A percentile compares a stretch with the other conserved stretches of the same genome.
Conservation (phyloP, 2,888 invertebrate genomes). For the Agriopis marginaria region DNA sequence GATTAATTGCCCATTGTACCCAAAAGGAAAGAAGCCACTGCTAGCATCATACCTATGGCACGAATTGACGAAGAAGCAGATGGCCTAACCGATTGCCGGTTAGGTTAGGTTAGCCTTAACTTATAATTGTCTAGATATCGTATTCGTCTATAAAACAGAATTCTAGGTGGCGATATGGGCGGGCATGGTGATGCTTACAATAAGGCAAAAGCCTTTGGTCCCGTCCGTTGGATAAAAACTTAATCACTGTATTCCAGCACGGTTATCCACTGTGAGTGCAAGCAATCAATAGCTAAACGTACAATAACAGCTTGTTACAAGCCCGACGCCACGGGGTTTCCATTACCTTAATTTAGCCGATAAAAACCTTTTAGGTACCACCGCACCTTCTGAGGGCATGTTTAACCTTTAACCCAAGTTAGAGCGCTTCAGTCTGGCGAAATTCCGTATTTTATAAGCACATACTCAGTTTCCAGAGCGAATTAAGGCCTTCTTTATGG, state of each 20-base stretch:
- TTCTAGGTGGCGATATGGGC: background rate
- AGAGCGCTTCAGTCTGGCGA: constrained; percentile 42
- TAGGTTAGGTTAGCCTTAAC: no score
- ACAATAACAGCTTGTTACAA: constrained; percentile 78
- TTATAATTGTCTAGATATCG: no score
- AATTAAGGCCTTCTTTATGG: constrained; percentile 38
- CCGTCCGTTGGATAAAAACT: background rate
- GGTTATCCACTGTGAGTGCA: constrained; percentile 50
- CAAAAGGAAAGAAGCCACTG: no score
- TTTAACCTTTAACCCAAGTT: constrained; percentile 69
- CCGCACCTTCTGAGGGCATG: constrained; percentile 61
- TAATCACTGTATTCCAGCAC: constrained; percentile 29
- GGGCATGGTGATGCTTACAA: background rate
- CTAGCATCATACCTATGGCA: no score
- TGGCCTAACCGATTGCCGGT: no score
- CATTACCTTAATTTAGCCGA: constrained; percentile 75
- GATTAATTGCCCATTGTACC: no score
- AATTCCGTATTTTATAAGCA: constrained; percentile 42
- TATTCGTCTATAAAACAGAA: no score
- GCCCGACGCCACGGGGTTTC: constrained; percentile 65
- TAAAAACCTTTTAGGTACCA: constrained; percentile 65
- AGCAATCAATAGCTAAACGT: constrained; percentile 64
- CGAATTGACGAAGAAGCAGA: no score
- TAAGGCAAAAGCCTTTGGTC: background rate
- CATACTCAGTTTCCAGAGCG: constrained; percentile 34